Evolutionary conservation across 2,888 invertebrate genomes (phyloP).

Genomic region (Xestoiulus laeticollis): DNA sequence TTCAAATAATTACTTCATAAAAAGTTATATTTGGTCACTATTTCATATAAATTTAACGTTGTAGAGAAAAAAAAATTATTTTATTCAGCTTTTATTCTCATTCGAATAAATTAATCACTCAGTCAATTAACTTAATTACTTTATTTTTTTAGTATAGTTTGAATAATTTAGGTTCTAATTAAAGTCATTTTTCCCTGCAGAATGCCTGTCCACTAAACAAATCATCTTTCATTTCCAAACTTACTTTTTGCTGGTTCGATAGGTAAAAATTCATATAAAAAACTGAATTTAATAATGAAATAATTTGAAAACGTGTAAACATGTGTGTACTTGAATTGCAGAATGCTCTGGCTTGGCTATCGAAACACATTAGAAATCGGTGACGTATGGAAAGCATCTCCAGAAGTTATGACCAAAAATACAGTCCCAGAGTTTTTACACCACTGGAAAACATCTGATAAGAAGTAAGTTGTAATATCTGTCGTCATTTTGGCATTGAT

Average conservation of each 20-base stretch:
- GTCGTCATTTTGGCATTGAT: neutral
- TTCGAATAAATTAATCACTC: no score
- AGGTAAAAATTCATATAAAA: conserved; percentile 36
- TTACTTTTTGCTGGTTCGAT: conserved; percentile 51
- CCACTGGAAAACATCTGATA: conserved; percentile 72
- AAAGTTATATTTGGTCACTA: no score
- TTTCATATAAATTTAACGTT: no score
- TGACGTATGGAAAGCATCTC: conserved; percentile 91
- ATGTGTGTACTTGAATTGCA: neutral
- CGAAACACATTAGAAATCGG: conserved; percentile 79
- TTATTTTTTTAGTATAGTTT: no score
- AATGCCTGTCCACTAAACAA: conserved; percentile 47
- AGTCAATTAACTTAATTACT: no score
- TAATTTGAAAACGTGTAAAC: neutral
- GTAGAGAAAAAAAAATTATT: no score
- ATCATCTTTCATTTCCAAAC: conserved; percentile 48
- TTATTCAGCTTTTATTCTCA: no score
- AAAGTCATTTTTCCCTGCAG: neutral
- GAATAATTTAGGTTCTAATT: neutral
- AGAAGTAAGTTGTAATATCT: neutral
- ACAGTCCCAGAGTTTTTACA: conserved; percentile 85
- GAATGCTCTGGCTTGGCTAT: conserved; percentile 71
- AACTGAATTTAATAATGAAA: neutral
- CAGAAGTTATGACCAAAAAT: conserved; percentile 79
- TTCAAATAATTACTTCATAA: no score